A percentile compares a stretch with the other conserved stretches of the same genome.
Conservation (phyloP, 1,140 invertebrate species). For the Drosophila orena region DNA sequence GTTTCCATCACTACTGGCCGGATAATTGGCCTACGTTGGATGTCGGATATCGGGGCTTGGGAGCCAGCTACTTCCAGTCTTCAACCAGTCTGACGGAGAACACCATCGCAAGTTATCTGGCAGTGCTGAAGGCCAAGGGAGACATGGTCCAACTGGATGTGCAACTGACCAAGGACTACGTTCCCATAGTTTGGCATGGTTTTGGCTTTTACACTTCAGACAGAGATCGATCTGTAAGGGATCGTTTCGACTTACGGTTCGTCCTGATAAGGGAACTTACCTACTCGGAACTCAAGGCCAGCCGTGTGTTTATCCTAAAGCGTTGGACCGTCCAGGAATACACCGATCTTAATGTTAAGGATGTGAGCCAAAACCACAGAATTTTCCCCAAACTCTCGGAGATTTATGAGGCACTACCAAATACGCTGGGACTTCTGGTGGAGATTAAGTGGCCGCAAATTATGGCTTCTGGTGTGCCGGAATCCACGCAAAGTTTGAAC, state of each 20-base stretch:
- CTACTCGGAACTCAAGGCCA: constrained; percentile 92
- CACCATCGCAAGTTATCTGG: constrained; percentile 95
- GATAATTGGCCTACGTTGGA: constrained; percentile 92
- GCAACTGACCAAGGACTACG: constrained; percentile 95
- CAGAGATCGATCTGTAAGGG: constrained; percentile 88
- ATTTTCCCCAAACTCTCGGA: constrained; percentile 95
- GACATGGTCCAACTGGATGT: constrained; percentile 99
- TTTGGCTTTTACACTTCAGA: constrained; percentile 91
- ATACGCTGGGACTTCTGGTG: constrained; percentile 94
- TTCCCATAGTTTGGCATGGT: constrained; percentile 97
- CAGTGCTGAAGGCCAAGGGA: constrained; percentile 92
- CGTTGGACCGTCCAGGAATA: constrained; percentile 65
- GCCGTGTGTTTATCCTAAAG: constrained; percentile 86
- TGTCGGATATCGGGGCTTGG: constrained; percentile 95
- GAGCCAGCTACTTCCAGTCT: constrained; percentile 86
- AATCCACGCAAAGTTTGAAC: constrained; percentile 94
- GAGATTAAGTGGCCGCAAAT: constrained; percentile 98
- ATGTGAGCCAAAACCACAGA: constrained; percentile 89
- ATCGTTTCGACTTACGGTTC: constrained; percentile 91
- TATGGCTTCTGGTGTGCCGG: constrained; percentile 92
- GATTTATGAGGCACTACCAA: constrained; percentile 90
- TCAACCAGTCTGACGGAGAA: constrained; percentile 91
- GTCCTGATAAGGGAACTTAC: constrained; percentile 96
- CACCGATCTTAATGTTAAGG: constrained; percentile 58
- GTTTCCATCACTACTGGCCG: constrained; percentile 94